Percentiles rank a stretch among this genome's conserved stretches.
phyloP scores from a whole-genome alignment of 2,113 vertebrate genomes.

The Scolopax mira region DNA sequence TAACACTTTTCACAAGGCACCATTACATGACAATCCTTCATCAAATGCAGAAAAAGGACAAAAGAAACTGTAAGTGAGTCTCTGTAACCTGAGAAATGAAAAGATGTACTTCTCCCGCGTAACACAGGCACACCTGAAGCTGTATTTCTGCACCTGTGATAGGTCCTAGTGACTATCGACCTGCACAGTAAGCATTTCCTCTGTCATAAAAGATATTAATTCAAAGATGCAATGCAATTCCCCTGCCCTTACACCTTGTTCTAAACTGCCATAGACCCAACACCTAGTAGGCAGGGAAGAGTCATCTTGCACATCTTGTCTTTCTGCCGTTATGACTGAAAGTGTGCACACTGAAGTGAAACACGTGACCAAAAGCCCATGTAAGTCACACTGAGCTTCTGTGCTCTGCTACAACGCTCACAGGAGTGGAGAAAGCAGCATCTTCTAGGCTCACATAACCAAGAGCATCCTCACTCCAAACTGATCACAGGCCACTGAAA shows the following conservation, averaged over 20 bases:
- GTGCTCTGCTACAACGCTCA: background rate
- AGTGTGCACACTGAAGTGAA: background rate
- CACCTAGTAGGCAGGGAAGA: background rate
- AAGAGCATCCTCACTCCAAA: background rate
- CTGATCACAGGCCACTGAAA: background rate
- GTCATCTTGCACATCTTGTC: too few species aligned
- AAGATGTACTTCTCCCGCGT: background rate
- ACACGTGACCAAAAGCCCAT: background rate
- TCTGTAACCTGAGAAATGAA: background rate
- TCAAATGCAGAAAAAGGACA: background rate
- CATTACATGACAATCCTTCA: background rate
- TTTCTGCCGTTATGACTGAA: background rate
- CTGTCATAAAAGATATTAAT: background rate
- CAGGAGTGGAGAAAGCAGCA: background rate
- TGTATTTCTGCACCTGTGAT: background rate
- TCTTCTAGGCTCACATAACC: background rate
- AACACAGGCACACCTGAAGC: background rate
- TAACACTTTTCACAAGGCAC: background rate
- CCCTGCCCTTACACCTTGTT: background rate
- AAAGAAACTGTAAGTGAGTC: background rate
- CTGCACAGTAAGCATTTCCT: background rate
- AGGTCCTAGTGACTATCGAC: background rate
- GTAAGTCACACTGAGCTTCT: background rate
- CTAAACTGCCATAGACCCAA: background rate
- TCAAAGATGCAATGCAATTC: background rate